Evolutionary conservation across 1,140 invertebrate genomes (phyloP).

Genomic region (Chymomyza costata): DNA sequence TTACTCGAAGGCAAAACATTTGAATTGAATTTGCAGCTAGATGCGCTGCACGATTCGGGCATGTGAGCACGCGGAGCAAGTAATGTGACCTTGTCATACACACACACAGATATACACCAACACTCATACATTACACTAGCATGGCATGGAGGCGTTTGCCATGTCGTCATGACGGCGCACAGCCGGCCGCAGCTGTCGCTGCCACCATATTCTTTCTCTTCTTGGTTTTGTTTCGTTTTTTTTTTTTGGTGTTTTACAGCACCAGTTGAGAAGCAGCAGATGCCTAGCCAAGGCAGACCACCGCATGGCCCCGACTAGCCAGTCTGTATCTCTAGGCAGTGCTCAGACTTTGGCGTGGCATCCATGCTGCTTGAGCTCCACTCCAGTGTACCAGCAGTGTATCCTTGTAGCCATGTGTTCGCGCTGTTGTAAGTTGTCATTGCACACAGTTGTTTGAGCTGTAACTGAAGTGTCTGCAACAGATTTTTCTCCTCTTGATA

Average conservation of each 20-base stretch:
- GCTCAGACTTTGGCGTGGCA: no score
- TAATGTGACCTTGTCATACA: constrained; percentile 59
- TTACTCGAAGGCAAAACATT: constrained; percentile 46
- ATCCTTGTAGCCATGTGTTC: constrained; percentile 4
- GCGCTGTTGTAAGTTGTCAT: constrained; percentile 59
- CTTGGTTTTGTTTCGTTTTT: no score
- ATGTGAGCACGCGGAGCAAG: constrained; percentile 23
- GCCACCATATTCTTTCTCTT: constrained; percentile 71
- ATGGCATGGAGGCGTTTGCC: constrained; percentile 39
- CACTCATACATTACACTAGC: not conserved
- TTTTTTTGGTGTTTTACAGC: constrained; percentile 21
- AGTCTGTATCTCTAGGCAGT: no score
- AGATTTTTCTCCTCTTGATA: constrained; percentile 53
- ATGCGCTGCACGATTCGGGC: no score
- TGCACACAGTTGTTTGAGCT: constrained; percentile 69
- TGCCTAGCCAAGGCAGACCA: constrained; percentile 31
- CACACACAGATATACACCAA: constrained; percentile 22
- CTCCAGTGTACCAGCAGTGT: not conserved
- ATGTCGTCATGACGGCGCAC: constrained; percentile 38
- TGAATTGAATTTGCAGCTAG: constrained; percentile 63
- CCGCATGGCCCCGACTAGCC: not conserved
- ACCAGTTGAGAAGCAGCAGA: constrained; percentile 68
- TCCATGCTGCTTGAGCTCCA: not conserved
- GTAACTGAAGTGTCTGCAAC: constrained; percentile 64
- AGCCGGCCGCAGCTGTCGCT: constrained; percentile 51